A percentile compares a stretch with the other conserved stretches of the same genome.
Conservation (phyloP, 2,888 invertebrate species). For the Polydrusus pterygomalis region DNA sequence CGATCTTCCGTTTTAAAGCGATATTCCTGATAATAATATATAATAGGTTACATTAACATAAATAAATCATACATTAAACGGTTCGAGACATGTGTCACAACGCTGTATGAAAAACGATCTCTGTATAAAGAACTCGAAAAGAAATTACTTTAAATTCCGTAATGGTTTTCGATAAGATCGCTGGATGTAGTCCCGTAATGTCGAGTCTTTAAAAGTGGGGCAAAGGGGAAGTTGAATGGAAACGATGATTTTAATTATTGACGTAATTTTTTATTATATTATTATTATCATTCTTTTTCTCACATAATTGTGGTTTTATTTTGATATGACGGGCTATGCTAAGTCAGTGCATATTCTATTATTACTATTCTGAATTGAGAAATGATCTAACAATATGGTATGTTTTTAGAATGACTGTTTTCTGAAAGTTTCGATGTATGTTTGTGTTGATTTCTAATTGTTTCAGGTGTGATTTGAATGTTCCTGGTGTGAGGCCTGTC, state of each 20-base stretch:
- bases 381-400: too few relatives aligned
- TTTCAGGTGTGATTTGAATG: too few relatives aligned
- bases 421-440: too few relatives aligned
- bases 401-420: too few relatives aligned
- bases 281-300: too few relatives aligned
- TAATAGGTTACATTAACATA: conserved; percentile 51
- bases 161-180: conserved; percentile 63
- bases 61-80: conserved; percentile 54
- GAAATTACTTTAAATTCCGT: conserved; percentile 65
- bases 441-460: too few relatives aligned
- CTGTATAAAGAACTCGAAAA: conserved; percentile 55
- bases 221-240: not conserved
- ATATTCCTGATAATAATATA: conserved; percentile 50
- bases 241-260: not conserved
- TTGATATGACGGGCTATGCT: too few relatives aligned
- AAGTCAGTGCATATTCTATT: too few relatives aligned
- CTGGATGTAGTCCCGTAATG: conserved; percentile 36
- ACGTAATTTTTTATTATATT: not conserved
- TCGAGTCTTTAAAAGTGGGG: conserved; percentile 24
- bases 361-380: too few relatives aligned
- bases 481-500: too few relatives aligned
- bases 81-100: conserved; percentile 53
- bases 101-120: conserved; percentile 52
- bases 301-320: too few relatives aligned
- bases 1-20: conserved; percentile 47